These are phyloP conservation scores for Eretmocerus hayati DNA, from an alignment of 2,888 invertebrate genomes.

Conservation along the genomic window DNA sequence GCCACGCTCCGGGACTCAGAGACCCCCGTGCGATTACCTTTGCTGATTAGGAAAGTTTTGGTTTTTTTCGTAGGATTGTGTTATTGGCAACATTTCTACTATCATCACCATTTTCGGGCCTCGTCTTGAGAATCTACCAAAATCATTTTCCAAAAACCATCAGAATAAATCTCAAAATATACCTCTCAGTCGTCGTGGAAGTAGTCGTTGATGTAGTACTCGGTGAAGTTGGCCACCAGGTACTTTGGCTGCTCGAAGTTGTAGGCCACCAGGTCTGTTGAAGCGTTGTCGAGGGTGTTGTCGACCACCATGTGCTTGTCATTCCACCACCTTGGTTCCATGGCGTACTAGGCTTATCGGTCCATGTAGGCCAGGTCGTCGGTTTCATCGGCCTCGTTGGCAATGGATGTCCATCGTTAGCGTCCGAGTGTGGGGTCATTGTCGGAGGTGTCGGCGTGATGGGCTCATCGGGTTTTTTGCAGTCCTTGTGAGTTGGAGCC, in stretches of 20 bases:
- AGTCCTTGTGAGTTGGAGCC: conserved; percentile 53
- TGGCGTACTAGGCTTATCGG: conserved; percentile 34
- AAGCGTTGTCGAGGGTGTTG: conserved; percentile 29
- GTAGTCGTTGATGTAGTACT: too few relatives aligned
- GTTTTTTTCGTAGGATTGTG: too few relatives aligned
- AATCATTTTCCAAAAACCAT: background rate
- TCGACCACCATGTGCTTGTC: conserved; percentile 5
- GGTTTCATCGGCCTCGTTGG: conserved; percentile 39
- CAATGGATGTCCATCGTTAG: conserved; percentile 46
- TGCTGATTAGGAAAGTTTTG: too few relatives aligned
- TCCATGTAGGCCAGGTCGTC: conserved; percentile 37
- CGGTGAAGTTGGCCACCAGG: background rate
- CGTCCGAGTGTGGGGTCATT: conserved; percentile 62
- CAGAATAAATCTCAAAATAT: too few relatives aligned
- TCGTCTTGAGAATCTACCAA: too few relatives aligned
- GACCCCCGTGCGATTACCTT: too few relatives aligned
- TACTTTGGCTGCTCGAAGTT: conserved; percentile 1
- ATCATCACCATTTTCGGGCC: too few relatives aligned
- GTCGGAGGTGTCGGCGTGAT: conserved; percentile 71
- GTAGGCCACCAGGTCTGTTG: conserved; percentile 15
- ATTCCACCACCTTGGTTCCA: conserved; percentile 24
- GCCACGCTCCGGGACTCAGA: too few relatives aligned
- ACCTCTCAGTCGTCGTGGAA: background rate
- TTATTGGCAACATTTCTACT: too few relatives aligned
- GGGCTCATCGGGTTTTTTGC: conserved; percentile 65